Evolutionary conservation across 2,888 invertebrate genomes (phyloP).

Genomic region (Eristalis pertinax): DNA sequence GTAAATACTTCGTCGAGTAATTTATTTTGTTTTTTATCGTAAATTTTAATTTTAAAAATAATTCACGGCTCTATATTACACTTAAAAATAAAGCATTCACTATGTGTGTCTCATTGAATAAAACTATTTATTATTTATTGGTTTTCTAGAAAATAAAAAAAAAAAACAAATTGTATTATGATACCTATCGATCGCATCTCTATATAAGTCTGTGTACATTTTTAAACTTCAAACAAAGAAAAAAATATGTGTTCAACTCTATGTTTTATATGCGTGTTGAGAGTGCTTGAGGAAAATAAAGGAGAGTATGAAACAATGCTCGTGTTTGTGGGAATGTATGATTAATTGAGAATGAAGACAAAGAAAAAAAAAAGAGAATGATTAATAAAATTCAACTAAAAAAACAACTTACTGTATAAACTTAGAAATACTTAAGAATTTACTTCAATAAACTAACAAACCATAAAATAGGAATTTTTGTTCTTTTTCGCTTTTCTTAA

Average conservation of each 20-base stretch:
- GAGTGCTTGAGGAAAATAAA: not conserved
- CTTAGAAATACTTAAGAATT: constrained; percentile 41
- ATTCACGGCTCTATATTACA: constrained; percentile 31
- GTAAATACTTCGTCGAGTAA: constrained; percentile 32
- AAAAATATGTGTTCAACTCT: not conserved
- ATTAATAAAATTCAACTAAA: not conserved
- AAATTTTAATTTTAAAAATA: constrained; percentile 31
- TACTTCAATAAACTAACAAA: constrained; percentile 38
- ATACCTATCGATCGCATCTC: constrained; percentile 18
- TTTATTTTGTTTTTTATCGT: constrained; percentile 15
- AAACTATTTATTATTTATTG: constrained; percentile 9
- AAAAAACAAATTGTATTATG: constrained; percentile 18
- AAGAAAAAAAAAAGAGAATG: constrained; percentile 12
- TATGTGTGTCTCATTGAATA: constrained; percentile 37
- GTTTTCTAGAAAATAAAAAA: constrained; percentile 1
- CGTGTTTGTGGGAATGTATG: constrained; percentile 53
- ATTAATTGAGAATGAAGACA: constrained; percentile 2
- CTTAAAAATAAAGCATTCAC: constrained; percentile 55
- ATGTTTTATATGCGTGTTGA: constrained; percentile 3
- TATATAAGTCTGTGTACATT: not conserved
- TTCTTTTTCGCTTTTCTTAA: constrained; percentile 27
- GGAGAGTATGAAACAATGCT: constrained; percentile 25
- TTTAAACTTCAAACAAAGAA: not conserved
- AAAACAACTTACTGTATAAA: constrained; percentile 7
- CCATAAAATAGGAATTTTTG: constrained; percentile 62